These are phyloP conservation scores for Vesta saturnalis DNA, from an alignment of 2,888 invertebrate genomes.

Conservation along the genomic window DNA sequence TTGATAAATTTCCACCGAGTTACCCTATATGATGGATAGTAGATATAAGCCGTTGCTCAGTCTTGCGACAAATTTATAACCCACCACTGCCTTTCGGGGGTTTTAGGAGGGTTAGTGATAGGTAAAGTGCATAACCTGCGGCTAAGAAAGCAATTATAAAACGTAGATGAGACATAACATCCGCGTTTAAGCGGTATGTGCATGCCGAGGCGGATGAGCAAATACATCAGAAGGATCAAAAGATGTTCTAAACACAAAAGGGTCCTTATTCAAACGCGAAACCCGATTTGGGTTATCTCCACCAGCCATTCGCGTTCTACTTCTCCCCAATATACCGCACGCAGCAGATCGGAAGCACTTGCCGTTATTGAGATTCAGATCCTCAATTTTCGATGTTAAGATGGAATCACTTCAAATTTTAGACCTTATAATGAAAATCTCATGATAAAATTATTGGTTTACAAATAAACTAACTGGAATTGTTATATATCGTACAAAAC, in stretches of 20 bases:
- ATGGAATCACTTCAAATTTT: slow-evolving; percentile 37
- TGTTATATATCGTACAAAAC: slow-evolving; percentile 10
- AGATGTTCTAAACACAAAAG: slow-evolving; percentile 57
- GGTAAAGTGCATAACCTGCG: slow-evolving; percentile 51
- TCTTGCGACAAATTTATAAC: slow-evolving; percentile 54
- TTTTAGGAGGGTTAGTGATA: slow-evolving; percentile 40
- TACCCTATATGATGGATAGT: slow-evolving; percentile 53
- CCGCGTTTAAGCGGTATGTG: slow-evolving; percentile 54
- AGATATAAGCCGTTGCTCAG: slow-evolving; percentile 48
- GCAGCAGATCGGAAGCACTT: slow-evolving; percentile 43
- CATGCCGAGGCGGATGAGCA: slow-evolving; percentile 50
- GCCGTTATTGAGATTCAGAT: slow-evolving; percentile 41
- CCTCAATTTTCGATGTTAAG: slow-evolving; percentile 42
- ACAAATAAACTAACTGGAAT: slow-evolving; percentile 22
- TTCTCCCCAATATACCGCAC: slow-evolving; percentile 38
- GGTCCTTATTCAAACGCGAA: slow-evolving; percentile 59
- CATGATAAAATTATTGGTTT: slow-evolving; percentile 26
- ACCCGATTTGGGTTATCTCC: slow-evolving; percentile 60
- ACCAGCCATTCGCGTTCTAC: slow-evolving; percentile 39
- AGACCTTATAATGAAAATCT: slow-evolving; percentile 32
- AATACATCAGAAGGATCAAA: slow-evolving; percentile 60
- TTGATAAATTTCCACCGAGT: slow-evolving; percentile 54
- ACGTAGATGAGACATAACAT: slow-evolving; percentile 53
- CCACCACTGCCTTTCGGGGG: slow-evolving; percentile 38
- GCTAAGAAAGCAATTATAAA: slow-evolving; percentile 60